phyloP scores from a whole-genome alignment of 2,113 vertebrate species.

The Sminthopsis crassicaudata region DNA sequence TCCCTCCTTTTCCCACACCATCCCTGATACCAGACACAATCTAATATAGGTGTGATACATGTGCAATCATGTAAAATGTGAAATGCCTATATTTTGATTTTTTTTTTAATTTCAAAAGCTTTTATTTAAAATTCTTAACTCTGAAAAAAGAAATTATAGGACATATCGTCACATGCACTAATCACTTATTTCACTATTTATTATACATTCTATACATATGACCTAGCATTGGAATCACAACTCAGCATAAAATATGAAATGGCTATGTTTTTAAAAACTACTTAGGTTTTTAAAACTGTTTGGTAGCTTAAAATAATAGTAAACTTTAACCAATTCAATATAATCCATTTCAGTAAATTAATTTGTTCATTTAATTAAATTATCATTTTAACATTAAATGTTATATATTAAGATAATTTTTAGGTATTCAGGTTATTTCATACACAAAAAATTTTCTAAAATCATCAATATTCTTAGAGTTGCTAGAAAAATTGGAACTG shows the following conservation, averaged over 20 bases:
- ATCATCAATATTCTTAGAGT: not conserved
- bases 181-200: slow-evolving; percentile 81
- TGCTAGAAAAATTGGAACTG: not conserved
- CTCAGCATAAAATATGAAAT: slow-evolving; percentile 35
- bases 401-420: not conserved
- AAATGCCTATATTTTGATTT: not conserved
- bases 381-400: not conserved
- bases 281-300: not conserved
- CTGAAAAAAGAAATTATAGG: slow-evolving; percentile 69
- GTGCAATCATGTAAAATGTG: not conserved
- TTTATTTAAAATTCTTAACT: slow-evolving; percentile 79
- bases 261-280: not conserved
- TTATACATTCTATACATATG: slow-evolving; percentile 68
- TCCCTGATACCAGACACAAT: not conserved
- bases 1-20: not conserved
- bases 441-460: not conserved
- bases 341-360: not conserved
- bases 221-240: slow-evolving; percentile 56
- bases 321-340: not conserved
- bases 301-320: not conserved
- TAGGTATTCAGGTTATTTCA: not conserved
- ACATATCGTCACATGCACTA: slow-evolving; percentile 76
- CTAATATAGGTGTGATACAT: not conserved
- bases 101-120: slow-evolving; percentile 64
- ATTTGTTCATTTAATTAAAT: not conserved